Percentiles rank a stretch among this genome's conserved stretches.
These are phyloP conservation scores for Hermaeophaga mercurialis DNA, from an alignment of 2,888 invertebrate genomes.

Conservation along the genomic window DNA sequence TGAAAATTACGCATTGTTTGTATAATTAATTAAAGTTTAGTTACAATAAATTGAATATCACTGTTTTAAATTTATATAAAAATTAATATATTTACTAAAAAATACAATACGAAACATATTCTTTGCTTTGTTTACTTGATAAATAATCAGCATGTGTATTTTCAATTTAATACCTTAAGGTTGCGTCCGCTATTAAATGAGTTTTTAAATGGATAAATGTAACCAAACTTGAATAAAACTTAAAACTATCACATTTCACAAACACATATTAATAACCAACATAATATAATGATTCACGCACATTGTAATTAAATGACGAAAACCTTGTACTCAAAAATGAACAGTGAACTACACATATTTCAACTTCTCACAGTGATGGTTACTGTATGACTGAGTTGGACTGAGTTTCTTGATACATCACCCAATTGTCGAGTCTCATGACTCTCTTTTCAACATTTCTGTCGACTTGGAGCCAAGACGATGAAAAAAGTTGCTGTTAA, in stretches of 20 bases:
- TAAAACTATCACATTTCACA: background rate
- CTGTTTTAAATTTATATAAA: too few species aligned
- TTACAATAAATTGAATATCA: too few species aligned
- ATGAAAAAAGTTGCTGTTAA: background rate
- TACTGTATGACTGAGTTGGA: background rate
- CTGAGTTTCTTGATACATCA: slow-evolving; percentile 1
- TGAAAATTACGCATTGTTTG: too few species aligned
- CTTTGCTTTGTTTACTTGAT: background rate
- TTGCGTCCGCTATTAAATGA: background rate
- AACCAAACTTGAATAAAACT: background rate
- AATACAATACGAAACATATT: background rate
- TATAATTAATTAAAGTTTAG: too few species aligned
- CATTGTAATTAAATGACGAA: background rate
- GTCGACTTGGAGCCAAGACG: background rate
- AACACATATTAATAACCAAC: background rate
- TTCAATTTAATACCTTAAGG: background rate
- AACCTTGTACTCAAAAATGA: slow-evolving; percentile 5
- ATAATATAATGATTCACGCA: slow-evolving; percentile 3
- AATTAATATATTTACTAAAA: too few species aligned
- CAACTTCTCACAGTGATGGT: background rate
- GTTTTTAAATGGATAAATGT: too few species aligned
- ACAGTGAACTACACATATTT: background rate
- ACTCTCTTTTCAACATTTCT: background rate
- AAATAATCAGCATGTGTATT: background rate
- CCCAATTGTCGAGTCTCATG: background rate